Conservation (phyloP, 2,113 vertebrate genomes). For the Chrysochloris asiatica region DNA sequence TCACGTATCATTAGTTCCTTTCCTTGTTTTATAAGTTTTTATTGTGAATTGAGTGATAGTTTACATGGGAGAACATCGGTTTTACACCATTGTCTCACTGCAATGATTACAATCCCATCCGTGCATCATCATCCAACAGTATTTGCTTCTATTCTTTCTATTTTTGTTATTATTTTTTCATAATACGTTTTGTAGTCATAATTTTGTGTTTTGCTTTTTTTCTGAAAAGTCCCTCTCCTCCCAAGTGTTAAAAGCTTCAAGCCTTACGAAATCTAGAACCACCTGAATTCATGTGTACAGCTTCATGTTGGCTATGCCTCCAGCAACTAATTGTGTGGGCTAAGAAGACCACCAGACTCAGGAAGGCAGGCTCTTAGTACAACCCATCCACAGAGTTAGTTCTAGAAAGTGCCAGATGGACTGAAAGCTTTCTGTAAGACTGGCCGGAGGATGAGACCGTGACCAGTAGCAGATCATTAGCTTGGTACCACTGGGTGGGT, state of each 20-base stretch:
- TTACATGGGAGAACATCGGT: no score
- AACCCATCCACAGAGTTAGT: not conserved
- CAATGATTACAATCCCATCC: no score
- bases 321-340: rapidly evolving
- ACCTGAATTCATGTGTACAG: no score
- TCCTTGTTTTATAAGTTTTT: no score
- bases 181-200: no score
- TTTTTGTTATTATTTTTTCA: no score
- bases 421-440: not conserved
- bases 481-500: not conserved
- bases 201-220: no score
- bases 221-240: not conserved
- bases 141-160: no score
- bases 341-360: not conserved
- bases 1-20: no score
- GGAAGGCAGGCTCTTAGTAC: not conserved
- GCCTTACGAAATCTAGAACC: not conserved
- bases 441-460: not conserved
- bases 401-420: not conserved
- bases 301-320: not conserved
- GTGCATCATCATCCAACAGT: no score
- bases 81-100: no score
- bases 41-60: no score
- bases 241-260: not conserved
- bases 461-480: not conserved